phyloP scores from a whole-genome alignment of 1,140 invertebrate genomes.

The Phenacoccus solenopsis region DNA sequence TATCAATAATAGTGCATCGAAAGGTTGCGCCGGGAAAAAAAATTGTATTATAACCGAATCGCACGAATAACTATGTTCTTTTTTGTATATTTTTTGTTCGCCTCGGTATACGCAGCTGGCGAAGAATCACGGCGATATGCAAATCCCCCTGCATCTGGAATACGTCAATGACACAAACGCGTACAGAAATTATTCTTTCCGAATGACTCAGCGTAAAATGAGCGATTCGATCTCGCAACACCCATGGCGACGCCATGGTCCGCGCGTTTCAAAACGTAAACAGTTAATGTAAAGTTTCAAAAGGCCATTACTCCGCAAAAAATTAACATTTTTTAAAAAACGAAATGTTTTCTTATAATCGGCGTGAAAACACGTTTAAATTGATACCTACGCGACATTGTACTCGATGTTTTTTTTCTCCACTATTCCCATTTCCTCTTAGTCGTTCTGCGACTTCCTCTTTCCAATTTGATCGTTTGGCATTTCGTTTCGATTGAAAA shows the following conservation, averaged over 20 bases:
- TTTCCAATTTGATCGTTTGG: no score
- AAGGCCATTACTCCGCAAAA: background rate
- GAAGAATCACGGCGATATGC: background rate
- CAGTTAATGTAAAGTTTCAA: background rate
- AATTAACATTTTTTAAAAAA: constrained; percentile 4
- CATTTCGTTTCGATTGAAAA: no score
- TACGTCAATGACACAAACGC: constrained; percentile 1
- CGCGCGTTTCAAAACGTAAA: background rate
- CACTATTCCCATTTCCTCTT: background rate
- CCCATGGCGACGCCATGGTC: background rate
- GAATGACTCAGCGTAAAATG: background rate
- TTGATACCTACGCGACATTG: background rate
- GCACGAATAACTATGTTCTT: background rate
- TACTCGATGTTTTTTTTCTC: background rate
- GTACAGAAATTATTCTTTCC: background rate
- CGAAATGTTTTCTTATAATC: background rate
- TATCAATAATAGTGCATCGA: background rate
- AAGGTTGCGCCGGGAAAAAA: no score
- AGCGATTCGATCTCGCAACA: background rate
- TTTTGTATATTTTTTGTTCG: background rate
- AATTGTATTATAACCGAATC: background rate
- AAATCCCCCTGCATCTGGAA: background rate
- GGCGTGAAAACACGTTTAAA: background rate
- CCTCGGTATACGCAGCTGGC: background rate
- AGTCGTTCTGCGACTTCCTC: no score